phyloP scores from a whole-genome alignment of 2,113 vertebrate genomes.

The Falcunculus frontatus region DNA sequence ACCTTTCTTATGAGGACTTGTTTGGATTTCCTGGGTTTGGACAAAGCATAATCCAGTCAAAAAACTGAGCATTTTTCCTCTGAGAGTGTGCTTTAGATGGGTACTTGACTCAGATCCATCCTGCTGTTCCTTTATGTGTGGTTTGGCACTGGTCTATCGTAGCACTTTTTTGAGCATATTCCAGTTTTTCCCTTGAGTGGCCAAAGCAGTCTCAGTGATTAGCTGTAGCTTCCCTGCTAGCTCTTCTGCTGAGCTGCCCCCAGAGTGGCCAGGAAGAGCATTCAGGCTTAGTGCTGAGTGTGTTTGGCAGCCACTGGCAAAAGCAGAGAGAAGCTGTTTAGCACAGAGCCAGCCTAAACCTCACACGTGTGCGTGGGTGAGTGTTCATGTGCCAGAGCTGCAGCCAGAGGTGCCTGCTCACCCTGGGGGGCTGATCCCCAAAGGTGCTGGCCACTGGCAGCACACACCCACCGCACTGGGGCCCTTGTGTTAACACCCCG shows the following conservation, averaged over 20 bases:
- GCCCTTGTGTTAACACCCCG: fast-evolving
- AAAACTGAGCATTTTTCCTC: neutral
- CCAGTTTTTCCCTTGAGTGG: constrained; percentile 32
- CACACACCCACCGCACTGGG: fast-evolving
- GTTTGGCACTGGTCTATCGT: constrained; percentile 37
- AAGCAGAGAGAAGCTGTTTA: neutral
- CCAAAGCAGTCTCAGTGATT: constrained; percentile 13
- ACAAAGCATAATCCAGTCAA: neutral
- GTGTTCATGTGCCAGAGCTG: neutral
- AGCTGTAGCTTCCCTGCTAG: neutral
- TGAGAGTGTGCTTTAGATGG: neutral
- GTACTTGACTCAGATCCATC: neutral
- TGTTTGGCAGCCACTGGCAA: fast-evolving
- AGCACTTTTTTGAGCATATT: constrained; percentile 18
- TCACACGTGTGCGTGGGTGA: fast-evolving
- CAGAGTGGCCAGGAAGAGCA: neutral
- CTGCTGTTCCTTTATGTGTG: constrained; percentile 37
- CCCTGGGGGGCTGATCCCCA: neutral
- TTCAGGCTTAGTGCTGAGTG: neutral
- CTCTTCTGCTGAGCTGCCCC: neutral
- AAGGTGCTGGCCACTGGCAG: neutral
- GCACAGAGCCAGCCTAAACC: neutral
- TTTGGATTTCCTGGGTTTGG: constrained; percentile 11
- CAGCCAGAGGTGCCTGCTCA: neutral
- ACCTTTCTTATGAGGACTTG: neutral